phyloP scores from a whole-genome alignment of 2,888 invertebrate species.

The Quadriops clusia region DNA sequence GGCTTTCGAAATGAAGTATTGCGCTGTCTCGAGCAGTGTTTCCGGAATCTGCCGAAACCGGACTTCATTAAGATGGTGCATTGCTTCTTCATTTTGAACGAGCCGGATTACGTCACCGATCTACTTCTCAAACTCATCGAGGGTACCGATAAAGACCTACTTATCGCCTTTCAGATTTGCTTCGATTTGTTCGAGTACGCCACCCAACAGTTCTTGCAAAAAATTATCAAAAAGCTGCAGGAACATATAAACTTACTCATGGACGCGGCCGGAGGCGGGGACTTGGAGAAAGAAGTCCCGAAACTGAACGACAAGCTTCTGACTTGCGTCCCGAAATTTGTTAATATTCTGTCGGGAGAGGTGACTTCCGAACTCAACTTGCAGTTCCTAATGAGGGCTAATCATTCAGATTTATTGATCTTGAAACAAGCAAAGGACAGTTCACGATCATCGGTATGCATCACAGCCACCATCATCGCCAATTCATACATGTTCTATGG shows the following conservation, averaged over 20 bases:
- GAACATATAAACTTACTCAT: slow-evolving; percentile 57
- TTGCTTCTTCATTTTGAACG: slow-evolving; percentile 86
- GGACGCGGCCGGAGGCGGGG: not conserved
- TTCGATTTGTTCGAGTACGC: slow-evolving; percentile 96
- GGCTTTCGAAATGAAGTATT: slow-evolving; percentile 80
- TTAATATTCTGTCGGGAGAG: slow-evolving; percentile 81
- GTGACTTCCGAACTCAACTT: slow-evolving; percentile 83
- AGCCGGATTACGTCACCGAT: slow-evolving; percentile 77
- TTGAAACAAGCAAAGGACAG: slow-evolving; percentile 83
- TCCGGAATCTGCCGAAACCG: slow-evolving; percentile 70
- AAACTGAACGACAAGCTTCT: slow-evolving; percentile 73
- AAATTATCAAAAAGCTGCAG: slow-evolving; percentile 65
- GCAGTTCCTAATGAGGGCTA: slow-evolving; percentile 90
- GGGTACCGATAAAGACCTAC: slow-evolving; percentile 41
- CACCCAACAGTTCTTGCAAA: slow-evolving; percentile 83
- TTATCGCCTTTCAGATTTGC: slow-evolving; percentile 72
- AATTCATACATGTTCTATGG: slow-evolving; percentile 96
- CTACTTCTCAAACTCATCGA: slow-evolving; percentile 73
- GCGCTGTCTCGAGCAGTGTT: slow-evolving; percentile 71
- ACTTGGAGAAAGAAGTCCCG: slow-evolving; percentile 8
- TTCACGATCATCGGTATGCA: slow-evolving; percentile 88
- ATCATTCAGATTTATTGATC: slow-evolving; percentile 87
- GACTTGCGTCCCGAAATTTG: slow-evolving; percentile 68
- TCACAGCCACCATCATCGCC: slow-evolving; percentile 91
- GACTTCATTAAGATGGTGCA: slow-evolving; percentile 95